A percentile compares a stretch with the other conserved stretches of the same genome.
Evolutionary conservation across 2,888 invertebrate species (phyloP).

Genomic region (Clistopyga incitator): DNA sequence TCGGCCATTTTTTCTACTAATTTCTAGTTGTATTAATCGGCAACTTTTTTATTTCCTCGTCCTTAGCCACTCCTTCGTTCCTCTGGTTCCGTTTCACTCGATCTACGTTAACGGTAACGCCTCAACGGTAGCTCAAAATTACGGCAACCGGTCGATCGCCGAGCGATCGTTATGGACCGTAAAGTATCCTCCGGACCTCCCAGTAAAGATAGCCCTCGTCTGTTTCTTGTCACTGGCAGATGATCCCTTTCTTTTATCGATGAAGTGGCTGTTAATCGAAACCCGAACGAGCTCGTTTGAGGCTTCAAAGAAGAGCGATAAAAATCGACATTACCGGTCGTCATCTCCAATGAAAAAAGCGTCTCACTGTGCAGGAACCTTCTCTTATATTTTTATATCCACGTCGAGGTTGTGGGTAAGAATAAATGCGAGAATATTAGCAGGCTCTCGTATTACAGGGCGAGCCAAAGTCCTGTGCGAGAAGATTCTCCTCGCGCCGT

Average conservation of each 20-base stretch:
- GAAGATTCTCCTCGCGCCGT: conserved; percentile 16
- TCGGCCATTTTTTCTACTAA: background rate
- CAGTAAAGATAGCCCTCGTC: background rate
- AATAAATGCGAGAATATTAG: conserved; percentile 53
- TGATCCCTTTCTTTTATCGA: conserved; percentile 5
- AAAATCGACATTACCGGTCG: conserved; percentile 30
- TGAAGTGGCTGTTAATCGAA: conserved; percentile 9
- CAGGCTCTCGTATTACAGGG: conserved; percentile 47
- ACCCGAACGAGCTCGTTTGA: conserved; percentile 20
- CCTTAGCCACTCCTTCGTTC: background rate
- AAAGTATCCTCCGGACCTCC: conserved; percentile 12
- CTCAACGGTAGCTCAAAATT: conserved; percentile 25
- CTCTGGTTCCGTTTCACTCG: background rate
- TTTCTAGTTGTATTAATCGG: background rate
- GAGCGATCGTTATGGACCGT: conserved; percentile 9
- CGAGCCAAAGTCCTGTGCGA: conserved; percentile 53
- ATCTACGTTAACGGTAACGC: conserved; percentile 26
- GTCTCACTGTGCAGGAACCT: background rate
- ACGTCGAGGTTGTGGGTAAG: conserved; percentile 17
- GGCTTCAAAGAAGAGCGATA: conserved; percentile 14
- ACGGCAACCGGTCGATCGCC: conserved; percentile 13
- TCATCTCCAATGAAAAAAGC: background rate
- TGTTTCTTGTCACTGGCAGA: conserved; percentile 27
- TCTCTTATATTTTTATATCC: background rate
- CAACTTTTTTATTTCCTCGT: conserved; percentile 2